phyloP scores from a whole-genome alignment of 2,113 vertebrate genomes.

The Brachypodius melanocephalos region DNA sequence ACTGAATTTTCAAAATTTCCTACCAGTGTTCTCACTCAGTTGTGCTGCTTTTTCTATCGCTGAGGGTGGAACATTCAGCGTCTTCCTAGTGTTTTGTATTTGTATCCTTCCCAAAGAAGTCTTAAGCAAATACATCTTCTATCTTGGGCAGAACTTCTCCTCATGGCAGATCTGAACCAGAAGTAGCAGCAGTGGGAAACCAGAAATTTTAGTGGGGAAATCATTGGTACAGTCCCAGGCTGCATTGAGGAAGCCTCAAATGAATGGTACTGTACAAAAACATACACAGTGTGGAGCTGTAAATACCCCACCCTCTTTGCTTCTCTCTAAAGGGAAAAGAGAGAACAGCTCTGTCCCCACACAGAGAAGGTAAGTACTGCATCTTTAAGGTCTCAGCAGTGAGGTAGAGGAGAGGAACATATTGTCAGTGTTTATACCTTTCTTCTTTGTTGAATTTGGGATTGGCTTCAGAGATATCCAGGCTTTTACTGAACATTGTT shows the following conservation, averaged over 20 bases:
- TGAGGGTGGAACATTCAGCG: not conserved
- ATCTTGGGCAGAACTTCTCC: not conserved
- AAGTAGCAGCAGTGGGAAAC: not conserved
- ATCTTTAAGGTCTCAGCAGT: constrained; percentile 79
- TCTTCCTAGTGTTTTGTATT: not conserved
- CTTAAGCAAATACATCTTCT: not conserved
- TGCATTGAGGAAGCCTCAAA: not conserved
- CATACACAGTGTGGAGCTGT: not conserved
- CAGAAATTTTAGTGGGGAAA: not conserved
- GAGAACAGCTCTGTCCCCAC: constrained; percentile 34
- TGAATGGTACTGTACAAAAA: constrained; percentile 1
- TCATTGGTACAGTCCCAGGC: not conserved
- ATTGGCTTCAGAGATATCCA: constrained; percentile 95
- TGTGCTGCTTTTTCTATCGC: not conserved
- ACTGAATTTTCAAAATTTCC: not conserved
- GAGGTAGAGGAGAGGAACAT: constrained; percentile 73
- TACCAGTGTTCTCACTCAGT: not conserved
- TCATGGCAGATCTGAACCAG: not conserved
- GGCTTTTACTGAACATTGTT: constrained; percentile 98
- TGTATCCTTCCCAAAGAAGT: not conserved
- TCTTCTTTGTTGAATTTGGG: constrained; percentile 95
- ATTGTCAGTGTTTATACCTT: constrained; percentile 86
- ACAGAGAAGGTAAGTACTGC: constrained; percentile 74
- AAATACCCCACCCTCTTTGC: not conserved
- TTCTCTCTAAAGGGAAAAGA: not conserved